Conservation (phyloP, 2,113 vertebrate species). For the Bothrops jararaca region DNA sequence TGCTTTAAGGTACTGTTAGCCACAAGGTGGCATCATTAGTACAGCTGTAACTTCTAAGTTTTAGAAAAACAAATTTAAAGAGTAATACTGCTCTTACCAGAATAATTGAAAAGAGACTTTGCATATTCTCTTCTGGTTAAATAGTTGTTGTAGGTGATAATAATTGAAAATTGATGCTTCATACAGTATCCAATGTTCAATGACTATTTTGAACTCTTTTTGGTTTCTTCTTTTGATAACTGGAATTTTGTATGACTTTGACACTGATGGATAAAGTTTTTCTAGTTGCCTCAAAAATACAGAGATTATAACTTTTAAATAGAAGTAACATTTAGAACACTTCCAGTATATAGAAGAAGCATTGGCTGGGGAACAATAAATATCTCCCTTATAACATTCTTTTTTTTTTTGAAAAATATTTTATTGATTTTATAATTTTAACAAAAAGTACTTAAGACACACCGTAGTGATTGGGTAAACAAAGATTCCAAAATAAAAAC, state of each 20-base stretch:
- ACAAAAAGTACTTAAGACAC: too few species aligned
- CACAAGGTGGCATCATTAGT: constrained; percentile 26
- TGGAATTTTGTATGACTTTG: background rate
- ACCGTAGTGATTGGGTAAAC: too few species aligned
- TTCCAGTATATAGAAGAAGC: background rate
- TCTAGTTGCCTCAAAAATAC: background rate
- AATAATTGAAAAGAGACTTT: background rate
- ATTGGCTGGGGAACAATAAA: background rate
- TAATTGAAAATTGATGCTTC: background rate
- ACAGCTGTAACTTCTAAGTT: background rate
- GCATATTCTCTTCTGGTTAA: background rate
- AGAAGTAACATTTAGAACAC: background rate
- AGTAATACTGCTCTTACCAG: background rate
- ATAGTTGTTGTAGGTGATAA: background rate
- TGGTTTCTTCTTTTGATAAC: background rate
- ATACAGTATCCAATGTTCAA: background rate
- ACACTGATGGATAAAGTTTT: background rate
- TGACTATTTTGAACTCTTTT: background rate
- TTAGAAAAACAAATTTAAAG: background rate
- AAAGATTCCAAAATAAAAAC: too few species aligned
- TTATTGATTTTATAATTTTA: too few species aligned
- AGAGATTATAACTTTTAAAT: background rate
- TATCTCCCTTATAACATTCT: background rate
- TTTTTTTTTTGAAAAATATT: too few species aligned
- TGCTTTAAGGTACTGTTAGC: background rate